Percentiles rank a stretch among this genome's conserved stretches.
phyloP scores from a whole-genome alignment of 2,888 invertebrate genomes.

The Mythimna lalbum region DNA sequence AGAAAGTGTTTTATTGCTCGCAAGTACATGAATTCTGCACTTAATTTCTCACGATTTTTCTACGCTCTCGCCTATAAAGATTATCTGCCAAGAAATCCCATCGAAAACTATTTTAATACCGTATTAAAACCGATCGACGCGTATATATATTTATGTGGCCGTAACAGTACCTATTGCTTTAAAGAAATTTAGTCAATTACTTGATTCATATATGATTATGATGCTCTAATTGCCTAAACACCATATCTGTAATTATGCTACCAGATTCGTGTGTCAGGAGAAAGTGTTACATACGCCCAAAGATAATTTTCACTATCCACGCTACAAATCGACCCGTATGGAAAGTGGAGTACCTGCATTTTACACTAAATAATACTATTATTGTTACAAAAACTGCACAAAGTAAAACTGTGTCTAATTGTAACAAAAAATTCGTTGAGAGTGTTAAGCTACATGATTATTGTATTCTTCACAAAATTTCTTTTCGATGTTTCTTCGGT shows the following conservation, averaged over 20 bases:
- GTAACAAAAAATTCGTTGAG: conserved; percentile 42
- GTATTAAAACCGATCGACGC: conserved; percentile 8
- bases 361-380: conserved; percentile 54
- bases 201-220: conserved; percentile 54
- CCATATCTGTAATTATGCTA: conserved; percentile 68
- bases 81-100: conserved; percentile 15
- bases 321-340: conserved; percentile 69
- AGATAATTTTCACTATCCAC: conserved; percentile 71
- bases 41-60: conserved; percentile 24
- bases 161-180: conserved; percentile 11
- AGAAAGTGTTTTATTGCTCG: conserved; percentile 33
- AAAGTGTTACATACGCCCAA: conserved; percentile 68
- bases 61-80: conserved; percentile 40
- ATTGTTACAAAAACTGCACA: conserved; percentile 51
- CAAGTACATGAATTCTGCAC: conserved; percentile 29
- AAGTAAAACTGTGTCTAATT: conserved; percentile 55
- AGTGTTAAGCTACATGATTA: conserved; percentile 24
- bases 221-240: conserved; percentile 64
- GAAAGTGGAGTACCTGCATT: conserved; percentile 68
- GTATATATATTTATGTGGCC: neutral
- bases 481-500: conserved; percentile 21
- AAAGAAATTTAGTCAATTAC: conserved; percentile 40
- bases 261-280: conserved; percentile 64
- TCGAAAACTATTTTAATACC: conserved; percentile 26
- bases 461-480: conserved; percentile 22